Evolutionary conservation across 2,888 invertebrate species (phyloP).

Genomic region (Nycteola revayana): DNA sequence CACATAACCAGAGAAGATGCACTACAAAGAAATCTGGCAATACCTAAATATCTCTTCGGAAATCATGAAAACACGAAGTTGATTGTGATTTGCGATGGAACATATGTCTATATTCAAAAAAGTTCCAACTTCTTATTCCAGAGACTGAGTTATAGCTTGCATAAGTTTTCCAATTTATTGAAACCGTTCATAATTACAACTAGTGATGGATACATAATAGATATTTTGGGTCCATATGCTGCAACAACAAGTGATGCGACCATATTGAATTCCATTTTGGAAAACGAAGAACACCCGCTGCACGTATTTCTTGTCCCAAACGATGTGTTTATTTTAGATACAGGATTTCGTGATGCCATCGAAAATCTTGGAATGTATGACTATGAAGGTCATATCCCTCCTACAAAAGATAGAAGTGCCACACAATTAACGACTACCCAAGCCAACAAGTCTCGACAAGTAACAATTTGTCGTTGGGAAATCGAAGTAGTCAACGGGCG

Average conservation of each 20-base stretch:
- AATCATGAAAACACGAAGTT: slow-evolving; percentile 7
- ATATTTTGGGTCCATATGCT: slow-evolving; percentile 14
- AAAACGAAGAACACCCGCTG: slow-evolving; percentile 6
- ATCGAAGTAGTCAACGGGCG: slow-evolving; percentile 3
- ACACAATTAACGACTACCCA: slow-evolving; percentile 10
- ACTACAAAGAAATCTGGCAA: slow-evolving; percentile 6
- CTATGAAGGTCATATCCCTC: slow-evolving; percentile 8
- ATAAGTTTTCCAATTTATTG: slow-evolving; percentile 7
- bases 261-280: slow-evolving; percentile 11
- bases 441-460: slow-evolving; percentile 11
- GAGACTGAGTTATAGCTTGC: slow-evolving; percentile 4
- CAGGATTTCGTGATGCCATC: slow-evolving; percentile 8
- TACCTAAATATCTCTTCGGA: slow-evolving; percentile 7
- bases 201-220: slow-evolving; percentile 14
- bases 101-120: slow-evolving; percentile 7
- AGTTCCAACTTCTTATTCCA: slow-evolving; percentile 7
- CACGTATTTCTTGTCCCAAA: not conserved
- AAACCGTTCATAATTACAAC: slow-evolving; percentile 11
- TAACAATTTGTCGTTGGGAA: slow-evolving; percentile 3
- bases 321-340: slow-evolving; percentile 9
- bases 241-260: slow-evolving; percentile 15
- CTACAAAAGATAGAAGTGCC: slow-evolving; percentile 8
- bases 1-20: slow-evolving; percentile 9
- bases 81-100: slow-evolving; percentile 9
- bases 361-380: slow-evolving; percentile 5